Evolutionary conservation across 2,888 invertebrate species (phyloP), one percentile per base, ranked within the genome.

Genomic region (Acleris emargana): DNA sequence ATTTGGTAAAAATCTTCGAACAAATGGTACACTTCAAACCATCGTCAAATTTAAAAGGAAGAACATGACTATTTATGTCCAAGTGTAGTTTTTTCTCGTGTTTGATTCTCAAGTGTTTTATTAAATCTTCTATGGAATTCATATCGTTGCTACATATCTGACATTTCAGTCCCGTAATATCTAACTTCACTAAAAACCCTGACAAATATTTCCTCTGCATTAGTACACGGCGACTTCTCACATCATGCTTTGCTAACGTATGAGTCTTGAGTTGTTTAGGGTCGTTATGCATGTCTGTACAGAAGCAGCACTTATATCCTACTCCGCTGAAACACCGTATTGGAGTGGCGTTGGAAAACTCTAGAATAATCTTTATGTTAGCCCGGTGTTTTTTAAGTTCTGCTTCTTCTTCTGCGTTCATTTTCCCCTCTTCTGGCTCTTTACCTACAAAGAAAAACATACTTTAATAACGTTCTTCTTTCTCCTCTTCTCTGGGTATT

Each of bases 11-110:
- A 0, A 77, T 69, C 67, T 86, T 86, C 2, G 73, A 67, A 45
- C 86, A 87, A 0, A 83, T 72, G 0, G 73, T 70, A 51, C 86
- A 86, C 47, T 76, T 73, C 42, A 76, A 82, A n/a, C 75, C 73
- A 2, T 54, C 38, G 3, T 58, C 53, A 22, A 62, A 62, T 20
- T 67, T 67, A 6, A 67, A 62, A 0, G 67, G 62, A 13, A 62
- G 16, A n/a, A 62, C 9, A 71, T 64, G 0, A 79, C 82, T 2
- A 73, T 76, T 59, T 79, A 81, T 9, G 78, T 79, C 1, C 77
- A 72, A 75, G 76, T 75, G 45, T 80, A 85, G 3, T 75, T 75
- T 73, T 4, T 78, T 80, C 0, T 78, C 68, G 82, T 62, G 61
- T 18, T 4, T 47, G 2, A 7, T n/a, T 11, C 3, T 52, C 1